Percentiles rank a stretch among this genome's conserved stretches.
phyloP scores from a whole-genome alignment of 2,113 vertebrate genomes.

The Brevimyrus niger region DNA sequence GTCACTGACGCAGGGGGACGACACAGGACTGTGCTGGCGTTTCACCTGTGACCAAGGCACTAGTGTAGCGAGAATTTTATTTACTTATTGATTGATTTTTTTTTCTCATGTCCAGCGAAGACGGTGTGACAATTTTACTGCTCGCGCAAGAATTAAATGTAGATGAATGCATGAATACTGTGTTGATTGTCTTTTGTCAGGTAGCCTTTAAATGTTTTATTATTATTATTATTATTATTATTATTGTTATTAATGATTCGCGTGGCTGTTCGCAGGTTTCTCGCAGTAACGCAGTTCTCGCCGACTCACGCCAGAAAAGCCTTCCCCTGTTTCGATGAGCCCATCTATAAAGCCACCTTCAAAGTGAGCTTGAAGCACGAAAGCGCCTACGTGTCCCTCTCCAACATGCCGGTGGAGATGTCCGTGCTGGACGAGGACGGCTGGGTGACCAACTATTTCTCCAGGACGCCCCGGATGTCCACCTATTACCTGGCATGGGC shows the following conservation, averaged over 20 bases:
- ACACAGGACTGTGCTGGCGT: background rate
- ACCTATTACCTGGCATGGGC: slow-evolving; percentile 96
- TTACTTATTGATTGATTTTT: background rate
- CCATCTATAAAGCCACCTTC: slow-evolving; percentile 96
- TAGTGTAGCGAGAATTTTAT: background rate
- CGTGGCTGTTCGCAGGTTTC: slow-evolving; percentile 60
- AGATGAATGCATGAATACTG: no score
- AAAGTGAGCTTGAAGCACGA: slow-evolving; percentile 85
- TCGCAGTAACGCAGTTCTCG: slow-evolving; percentile 93
- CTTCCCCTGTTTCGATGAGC: slow-evolving; percentile 95
- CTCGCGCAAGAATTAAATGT: background rate
- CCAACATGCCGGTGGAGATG: slow-evolving; percentile 91
- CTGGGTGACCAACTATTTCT: slow-evolving; percentile 83
- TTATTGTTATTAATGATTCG: no score
- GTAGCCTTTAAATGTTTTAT: no score
- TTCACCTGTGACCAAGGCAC: background rate
- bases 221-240: no score
- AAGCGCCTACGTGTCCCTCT: slow-evolving; percentile 80
- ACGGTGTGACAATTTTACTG: background rate
- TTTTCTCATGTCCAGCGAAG: background rate
- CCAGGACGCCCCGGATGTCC: slow-evolving; percentile 91
- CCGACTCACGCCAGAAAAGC: slow-evolving; percentile 93
- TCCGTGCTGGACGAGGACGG: slow-evolving; percentile 77
- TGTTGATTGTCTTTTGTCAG: no score
- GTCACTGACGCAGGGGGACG: background rate